Base-by-base conservation (phyloP, 2,888 invertebrate species). In the Polylopha cassiicola region DNA sequence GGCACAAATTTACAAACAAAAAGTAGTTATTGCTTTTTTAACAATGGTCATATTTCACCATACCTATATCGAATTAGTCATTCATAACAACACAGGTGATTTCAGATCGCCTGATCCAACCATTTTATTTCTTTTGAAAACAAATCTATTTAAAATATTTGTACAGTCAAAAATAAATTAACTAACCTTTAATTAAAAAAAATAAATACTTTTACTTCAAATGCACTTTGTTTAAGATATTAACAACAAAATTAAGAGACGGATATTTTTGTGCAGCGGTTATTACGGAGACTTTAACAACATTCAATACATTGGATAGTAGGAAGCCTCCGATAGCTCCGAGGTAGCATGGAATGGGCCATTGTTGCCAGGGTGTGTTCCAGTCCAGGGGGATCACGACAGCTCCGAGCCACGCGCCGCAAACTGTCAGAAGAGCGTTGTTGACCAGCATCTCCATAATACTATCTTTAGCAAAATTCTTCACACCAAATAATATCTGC, bases 321-420 rank as follows among this genome's bases (percentile, higher is more conserved):
- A 87, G 68, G 55, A 87, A 90, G 3, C 92, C 92, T 30, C 87
- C 65, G 0, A 92, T 63, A 1, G 91, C 89, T n/a, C 92, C 92
- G 0, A 89, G 73, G 44, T 89, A 87, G 56, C 92, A 92, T 0
- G 92, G 90, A 51, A 92, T 89, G 0, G 92, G 92, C 92, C 92
- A 92, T 42, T 77, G 89, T 82, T 96, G 96, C 95, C 95, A 97
- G 0, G 93, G 92, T 29, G 91, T 87, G 70, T 95, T 93, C 97
- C 97, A 97, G 68, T 97, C 97, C 17, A 97, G 77, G 0, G 97
- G 96, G 49, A 97, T 93, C 1, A 93, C 92, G 39, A 93, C 87
- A 2, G 95, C 94, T 3, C 95, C 95, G 1, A 93, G 60, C 95
- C 95, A 96, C 3, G 94, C 90, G 2, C 95, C 95, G 17, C 92